Percentiles rank a stretch among this genome's conserved stretches.
phyloP scores from a whole-genome alignment of 2,113 vertebrate genomes.

The Oplegnathus fasciatus region DNA sequence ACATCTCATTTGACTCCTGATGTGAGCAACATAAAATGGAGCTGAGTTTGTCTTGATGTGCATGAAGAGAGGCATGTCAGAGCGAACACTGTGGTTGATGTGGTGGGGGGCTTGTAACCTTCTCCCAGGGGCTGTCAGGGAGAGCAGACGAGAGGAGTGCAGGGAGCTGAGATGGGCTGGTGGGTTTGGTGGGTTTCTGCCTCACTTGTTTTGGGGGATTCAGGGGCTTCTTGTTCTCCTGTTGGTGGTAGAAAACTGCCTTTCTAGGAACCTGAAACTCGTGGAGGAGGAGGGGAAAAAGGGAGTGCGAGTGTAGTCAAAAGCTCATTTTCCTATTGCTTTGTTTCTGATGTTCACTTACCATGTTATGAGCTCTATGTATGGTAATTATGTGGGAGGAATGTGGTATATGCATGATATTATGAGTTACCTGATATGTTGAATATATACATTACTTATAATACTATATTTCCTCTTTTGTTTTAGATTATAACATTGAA shows the following conservation, averaged over 20 bases:
- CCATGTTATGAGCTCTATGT: not conserved
- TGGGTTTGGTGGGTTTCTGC: slow-evolving; percentile 78
- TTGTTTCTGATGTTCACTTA: slow-evolving; percentile 40
- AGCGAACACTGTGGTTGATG: slow-evolving; percentile 76
- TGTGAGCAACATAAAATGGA: slow-evolving; percentile 2
- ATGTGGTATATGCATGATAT: not conserved
- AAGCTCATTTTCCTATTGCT: slow-evolving; percentile 20
- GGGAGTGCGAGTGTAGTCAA: not conserved
- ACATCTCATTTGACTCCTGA: slow-evolving; percentile 41
- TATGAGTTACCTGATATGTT: not conserved
- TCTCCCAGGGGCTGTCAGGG: slow-evolving; percentile 68
- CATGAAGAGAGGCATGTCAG: slow-evolving; percentile 48
- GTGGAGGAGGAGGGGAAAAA: slow-evolving; percentile 13
- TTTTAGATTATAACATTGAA: not conserved
- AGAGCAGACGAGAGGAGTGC: slow-evolving; percentile 66
- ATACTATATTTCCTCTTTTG: not conserved
- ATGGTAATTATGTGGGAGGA: not conserved
- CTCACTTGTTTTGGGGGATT: slow-evolving; percentile 57
- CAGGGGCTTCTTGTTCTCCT: slow-evolving; percentile 67
- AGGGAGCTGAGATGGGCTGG: slow-evolving; percentile 69
- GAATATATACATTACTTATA: not conserved
- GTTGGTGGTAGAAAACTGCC: slow-evolving; percentile 55
- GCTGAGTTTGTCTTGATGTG: slow-evolving; percentile 57
- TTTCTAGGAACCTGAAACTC: slow-evolving; percentile 83
- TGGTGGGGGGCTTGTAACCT: slow-evolving; percentile 72